A percentile compares a stretch with the other conserved stretches of the same genome.
Conservation (phyloP, 2,888 invertebrate genomes). For the Drosophila nigricruria region DNA sequence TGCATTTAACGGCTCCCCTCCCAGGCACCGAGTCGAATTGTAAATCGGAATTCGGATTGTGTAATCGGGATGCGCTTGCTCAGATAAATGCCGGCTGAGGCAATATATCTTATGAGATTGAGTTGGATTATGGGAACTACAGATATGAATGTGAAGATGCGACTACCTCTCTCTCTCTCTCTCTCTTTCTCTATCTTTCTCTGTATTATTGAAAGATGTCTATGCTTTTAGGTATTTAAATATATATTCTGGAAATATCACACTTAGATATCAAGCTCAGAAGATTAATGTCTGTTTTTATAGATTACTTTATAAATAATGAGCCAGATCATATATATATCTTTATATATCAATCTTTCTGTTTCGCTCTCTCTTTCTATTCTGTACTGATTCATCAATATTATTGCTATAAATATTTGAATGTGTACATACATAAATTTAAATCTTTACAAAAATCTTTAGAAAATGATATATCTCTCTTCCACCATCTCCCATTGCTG, state of each 20-base stretch:
- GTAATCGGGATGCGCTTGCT: slow-evolving; percentile 56
- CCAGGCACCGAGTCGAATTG: slow-evolving; percentile 8
- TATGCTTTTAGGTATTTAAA: background rate
- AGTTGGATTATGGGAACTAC: background rate
- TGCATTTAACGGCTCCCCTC: slow-evolving; percentile 18
- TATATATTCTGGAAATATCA: background rate
- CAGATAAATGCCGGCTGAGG: slow-evolving; percentile 12
- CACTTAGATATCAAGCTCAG: background rate
- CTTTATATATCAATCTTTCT: background rate
- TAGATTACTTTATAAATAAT: background rate
- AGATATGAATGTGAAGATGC: background rate
- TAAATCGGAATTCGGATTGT: slow-evolving; percentile 43
- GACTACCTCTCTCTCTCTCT: background rate
- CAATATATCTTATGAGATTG: slow-evolving; percentile 8
- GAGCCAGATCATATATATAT: background rate
- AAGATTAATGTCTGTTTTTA: background rate
- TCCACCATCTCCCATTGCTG: too few species aligned
- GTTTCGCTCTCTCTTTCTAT: background rate
- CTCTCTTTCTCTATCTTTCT: background rate
- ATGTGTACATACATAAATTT: background rate
- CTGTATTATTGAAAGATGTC: background rate
- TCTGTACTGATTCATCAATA: too few species aligned
- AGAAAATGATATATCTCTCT: background rate
- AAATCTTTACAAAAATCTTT: background rate
- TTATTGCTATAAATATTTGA: background rate